Base-by-base conservation (phyloP, 2,888 invertebrate genomes). In the Eurytoma adleriae region DNA sequence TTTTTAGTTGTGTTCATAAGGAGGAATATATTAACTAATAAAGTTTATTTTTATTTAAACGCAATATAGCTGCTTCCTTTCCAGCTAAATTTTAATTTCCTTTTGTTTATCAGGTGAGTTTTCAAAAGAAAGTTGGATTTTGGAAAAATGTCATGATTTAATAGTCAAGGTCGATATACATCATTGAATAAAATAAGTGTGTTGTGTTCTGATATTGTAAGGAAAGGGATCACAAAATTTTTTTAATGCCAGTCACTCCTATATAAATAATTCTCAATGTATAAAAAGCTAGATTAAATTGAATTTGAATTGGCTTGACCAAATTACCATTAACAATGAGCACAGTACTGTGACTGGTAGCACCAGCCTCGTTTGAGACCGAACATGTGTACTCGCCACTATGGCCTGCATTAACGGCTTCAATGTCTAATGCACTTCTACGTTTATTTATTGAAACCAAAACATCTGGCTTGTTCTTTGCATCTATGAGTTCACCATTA, bases 331-430 rank as follows among this genome's bases (percentile, higher is more conserved):
- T 78, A 59, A 93, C 93, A 79, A 89, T 88, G 81, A 93, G 88
- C 57, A 88, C 88, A 18, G 95, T 93, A 59, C 94, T 93, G 87
- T 94, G 94, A 90, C 93, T 94, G 84, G 93, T 92, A 85, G 92
- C 92, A 84, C 96, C 96, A 57, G 95, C 96, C 86, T 91, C 92
- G 91, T 96, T 96, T 84, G 92, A 92, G 30, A 95, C 96, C 76
- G 94, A 93, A 88, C 96, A 96, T 64, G 95, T 95, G 88, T 95
- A 96, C 88, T 94, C 93, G 79, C 96, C 96, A 84, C 94, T 94
- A 89, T 96, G 96, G 75, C 93, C 92, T 57, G 93, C 94, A 80
- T 93, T 93, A 69, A 95, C 93, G n/a, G 94, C 92, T 84, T 94
- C 93, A 83, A 95, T 94, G 84, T 93, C 93, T 86, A 95, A 89